These are phyloP conservation scores for Caenorhabditis wallacei DNA, from an alignment of 2,888 invertebrate species.

Conservation along the genomic window DNA sequence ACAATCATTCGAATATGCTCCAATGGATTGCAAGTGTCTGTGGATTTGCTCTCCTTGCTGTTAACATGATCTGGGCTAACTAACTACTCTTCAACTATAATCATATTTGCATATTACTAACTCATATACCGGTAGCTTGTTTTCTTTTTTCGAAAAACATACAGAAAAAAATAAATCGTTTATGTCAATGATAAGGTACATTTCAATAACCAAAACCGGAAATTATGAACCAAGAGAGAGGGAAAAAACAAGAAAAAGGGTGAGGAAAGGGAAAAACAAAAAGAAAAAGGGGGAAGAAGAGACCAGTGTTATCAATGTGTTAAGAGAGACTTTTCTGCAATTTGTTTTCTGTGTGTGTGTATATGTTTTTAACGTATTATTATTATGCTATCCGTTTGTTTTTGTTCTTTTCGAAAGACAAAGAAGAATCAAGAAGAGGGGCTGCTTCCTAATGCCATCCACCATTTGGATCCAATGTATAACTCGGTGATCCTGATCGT, in stretches of 20 bases:
- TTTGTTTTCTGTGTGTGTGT: conserved; percentile 9
- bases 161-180: conserved; percentile 11
- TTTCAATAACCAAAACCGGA: conserved; percentile 34
- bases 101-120: conserved; percentile 33
- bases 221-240: conserved; percentile 20
- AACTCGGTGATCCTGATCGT: conserved; percentile 50
- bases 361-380: background rate
- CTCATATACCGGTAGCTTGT: conserved; percentile 24
- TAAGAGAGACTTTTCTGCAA: background rate
- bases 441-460: conserved; percentile 23
- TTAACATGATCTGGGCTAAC: conserved; percentile 68
- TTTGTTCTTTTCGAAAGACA: background rate
- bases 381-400: conserved; percentile 36
- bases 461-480: conserved; percentile 54
- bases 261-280: conserved; percentile 2
- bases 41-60: conserved; percentile 73
- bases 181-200: conserved; percentile 13
- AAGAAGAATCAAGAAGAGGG: no score
- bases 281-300: background rate
- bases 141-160: background rate
- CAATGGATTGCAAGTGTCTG: conserved; percentile 73
- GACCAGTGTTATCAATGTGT: no score
- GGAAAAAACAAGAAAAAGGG: background rate
- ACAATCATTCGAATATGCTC: conserved; percentile 74
- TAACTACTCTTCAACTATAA: background rate